Conservation (phyloP, 2,113 vertebrate species). For the Peromyscus leucopus region DNA sequence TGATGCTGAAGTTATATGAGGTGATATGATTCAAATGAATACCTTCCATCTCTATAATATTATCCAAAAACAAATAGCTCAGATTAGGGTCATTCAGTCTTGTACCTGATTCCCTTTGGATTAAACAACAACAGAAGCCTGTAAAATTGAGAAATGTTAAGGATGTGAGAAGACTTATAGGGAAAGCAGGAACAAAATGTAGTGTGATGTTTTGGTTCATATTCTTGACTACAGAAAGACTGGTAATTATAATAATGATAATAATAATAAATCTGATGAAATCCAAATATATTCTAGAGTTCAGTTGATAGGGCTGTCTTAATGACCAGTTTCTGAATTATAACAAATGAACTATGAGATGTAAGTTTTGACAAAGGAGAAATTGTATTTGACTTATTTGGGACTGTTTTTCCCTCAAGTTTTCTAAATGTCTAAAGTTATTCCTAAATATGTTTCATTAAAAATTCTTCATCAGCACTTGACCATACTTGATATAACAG, state of each 20-base stretch:
- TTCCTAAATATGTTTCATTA: background rate
- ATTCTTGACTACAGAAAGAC: background rate
- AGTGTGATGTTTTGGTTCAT: background rate
- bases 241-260: background rate
- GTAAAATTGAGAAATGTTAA: background rate
- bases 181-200: background rate
- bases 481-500: background rate
- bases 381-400: background rate
- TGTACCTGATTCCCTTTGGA: background rate
- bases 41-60: background rate
- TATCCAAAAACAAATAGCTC: background rate
- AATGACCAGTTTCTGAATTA: background rate
- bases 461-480: background rate
- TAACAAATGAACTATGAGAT: background rate
- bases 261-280: background rate
- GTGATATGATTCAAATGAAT: background rate
- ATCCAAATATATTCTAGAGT: background rate
- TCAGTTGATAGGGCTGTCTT: background rate
- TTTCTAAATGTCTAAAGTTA: too few relatives aligned
- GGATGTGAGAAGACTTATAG: background rate
- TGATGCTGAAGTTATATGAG: background rate
- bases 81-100: background rate
- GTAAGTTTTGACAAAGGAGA: background rate
- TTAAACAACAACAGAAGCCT: background rate
- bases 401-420: background rate